These are phyloP conservation scores for Aegypius monachus DNA, from an alignment of 2,113 vertebrate species.

Conservation along the genomic window DNA sequence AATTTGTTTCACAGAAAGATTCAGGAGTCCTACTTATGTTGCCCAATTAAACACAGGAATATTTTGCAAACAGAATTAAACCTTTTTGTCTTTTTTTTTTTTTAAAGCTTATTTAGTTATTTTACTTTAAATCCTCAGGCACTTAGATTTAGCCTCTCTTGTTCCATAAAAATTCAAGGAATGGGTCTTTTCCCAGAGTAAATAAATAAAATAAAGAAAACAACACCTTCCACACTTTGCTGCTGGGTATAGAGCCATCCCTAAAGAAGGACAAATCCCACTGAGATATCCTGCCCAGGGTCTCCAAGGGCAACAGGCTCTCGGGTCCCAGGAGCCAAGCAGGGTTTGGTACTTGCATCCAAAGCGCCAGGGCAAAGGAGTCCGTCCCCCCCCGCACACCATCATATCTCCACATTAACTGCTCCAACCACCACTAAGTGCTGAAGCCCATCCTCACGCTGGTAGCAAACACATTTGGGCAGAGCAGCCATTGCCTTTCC, in stretches of 20 bases:
- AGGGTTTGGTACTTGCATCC: not conserved
- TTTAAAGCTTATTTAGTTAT: not conserved
- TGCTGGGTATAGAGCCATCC: not conserved
- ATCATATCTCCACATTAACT: accelerated
- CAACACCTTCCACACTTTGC: not conserved
- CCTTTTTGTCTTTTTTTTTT: not conserved
- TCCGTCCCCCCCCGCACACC: accelerated
- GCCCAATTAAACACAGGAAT: not conserved
- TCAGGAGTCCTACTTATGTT: not conserved
- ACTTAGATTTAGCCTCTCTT: not conserved
- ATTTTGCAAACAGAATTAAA: not conserved
- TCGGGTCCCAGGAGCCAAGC: accelerated
- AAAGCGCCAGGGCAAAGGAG: not conserved
- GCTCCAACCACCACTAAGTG: not conserved
- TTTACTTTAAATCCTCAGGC: not conserved
- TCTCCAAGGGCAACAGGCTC: not conserved
- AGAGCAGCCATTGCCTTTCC: not conserved
- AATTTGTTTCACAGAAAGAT: not conserved
- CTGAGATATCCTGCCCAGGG: not conserved
- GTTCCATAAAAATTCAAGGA: not conserved
- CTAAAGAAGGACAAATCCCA: not conserved
- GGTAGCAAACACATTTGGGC: not conserved
- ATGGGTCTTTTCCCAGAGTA: not conserved
- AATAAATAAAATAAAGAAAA: not conserved
- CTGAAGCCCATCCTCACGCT: accelerated